These are phyloP conservation scores for Cephalopholis sonnerati DNA, from an alignment of 2,113 vertebrate genomes.

Conservation along the genomic window DNA sequence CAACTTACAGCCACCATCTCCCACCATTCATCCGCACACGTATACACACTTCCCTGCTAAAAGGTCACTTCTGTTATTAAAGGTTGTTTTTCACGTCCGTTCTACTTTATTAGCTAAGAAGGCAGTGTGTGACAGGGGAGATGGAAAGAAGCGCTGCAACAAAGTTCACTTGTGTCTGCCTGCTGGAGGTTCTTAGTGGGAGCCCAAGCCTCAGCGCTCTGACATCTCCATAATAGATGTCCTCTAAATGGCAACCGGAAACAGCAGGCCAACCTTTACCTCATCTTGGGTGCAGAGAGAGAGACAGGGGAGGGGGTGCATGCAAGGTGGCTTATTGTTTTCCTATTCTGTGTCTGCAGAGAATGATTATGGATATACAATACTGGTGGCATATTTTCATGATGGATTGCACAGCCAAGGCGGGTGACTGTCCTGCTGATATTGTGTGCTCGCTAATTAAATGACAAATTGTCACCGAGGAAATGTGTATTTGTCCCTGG, in stretches of 20 bases:
- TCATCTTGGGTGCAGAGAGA: constrained; percentile 1
- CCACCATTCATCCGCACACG: not conserved
- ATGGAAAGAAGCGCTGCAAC: constrained; percentile 7
- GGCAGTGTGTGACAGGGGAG: constrained; percentile 5
- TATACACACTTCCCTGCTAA: not conserved
- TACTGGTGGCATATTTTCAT: constrained; percentile 57
- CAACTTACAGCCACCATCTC: not conserved
- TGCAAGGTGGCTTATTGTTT: constrained; percentile 54
- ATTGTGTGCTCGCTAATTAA: constrained; percentile 65
- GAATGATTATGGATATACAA: constrained; percentile 58
- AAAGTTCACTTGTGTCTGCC: constrained; percentile 59
- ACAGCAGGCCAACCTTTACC: constrained; percentile 52
- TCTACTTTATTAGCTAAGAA: constrained; percentile 54
- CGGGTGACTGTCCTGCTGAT: constrained; percentile 54
- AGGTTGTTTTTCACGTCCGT: constrained; percentile 51
- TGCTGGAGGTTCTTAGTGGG: constrained; percentile 53
- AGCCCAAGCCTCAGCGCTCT: constrained; percentile 18
- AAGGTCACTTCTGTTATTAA: constrained; percentile 71
- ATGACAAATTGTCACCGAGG: constrained; percentile 66
- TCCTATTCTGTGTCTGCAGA: constrained; percentile 45
- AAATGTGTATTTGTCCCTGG: constrained; percentile 44
- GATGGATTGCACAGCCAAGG: constrained; percentile 63
- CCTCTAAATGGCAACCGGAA: constrained; percentile 66
- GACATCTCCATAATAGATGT: constrained; percentile 62
- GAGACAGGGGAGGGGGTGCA: not conserved